Evolutionary conservation across 2,113 vertebrate species (phyloP).

Genomic region (Hippocampus guttulatus): DNA sequence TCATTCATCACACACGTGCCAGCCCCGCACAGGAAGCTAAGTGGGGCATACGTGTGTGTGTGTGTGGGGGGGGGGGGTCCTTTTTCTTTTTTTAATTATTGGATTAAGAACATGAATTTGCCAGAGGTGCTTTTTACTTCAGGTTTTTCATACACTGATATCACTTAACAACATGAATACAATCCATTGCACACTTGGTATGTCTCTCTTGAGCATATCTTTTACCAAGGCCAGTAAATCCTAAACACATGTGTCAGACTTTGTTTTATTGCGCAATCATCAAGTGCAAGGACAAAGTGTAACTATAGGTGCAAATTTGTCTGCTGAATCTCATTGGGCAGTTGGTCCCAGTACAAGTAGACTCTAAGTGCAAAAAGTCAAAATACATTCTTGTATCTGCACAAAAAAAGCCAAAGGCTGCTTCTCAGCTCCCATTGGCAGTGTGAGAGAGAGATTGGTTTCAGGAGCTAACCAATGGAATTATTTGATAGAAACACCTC

Average conservation of each 20-base stretch:
- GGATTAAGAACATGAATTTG: neutral
- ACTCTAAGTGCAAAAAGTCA: neutral
- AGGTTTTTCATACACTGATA: conserved; percentile 3
- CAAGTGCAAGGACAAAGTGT: neutral
- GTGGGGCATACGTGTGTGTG: conserved; percentile 20
- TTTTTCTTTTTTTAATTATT: neutral
- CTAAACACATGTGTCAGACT: neutral
- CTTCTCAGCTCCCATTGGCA: neutral
- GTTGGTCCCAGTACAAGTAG: neutral
- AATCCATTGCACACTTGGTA: neutral
- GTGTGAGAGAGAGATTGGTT: neutral
- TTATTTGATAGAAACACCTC: too few relatives aligned
- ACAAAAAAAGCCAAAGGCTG: neutral
- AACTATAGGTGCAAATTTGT: neutral
- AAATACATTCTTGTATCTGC: neutral
- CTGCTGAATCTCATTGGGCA: neutral
- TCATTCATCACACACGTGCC: conserved; percentile 56
- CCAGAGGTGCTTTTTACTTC: too few relatives aligned
- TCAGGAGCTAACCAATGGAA: too few relatives aligned
- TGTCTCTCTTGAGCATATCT: neutral
- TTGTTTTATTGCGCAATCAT: neutral
- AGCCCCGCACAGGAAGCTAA: conserved; percentile 50
- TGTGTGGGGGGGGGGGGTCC: neutral
- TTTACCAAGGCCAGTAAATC: neutral
- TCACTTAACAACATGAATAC: neutral